Base-by-base conservation (phyloP, 2,888 invertebrate species). In the Leptopilina syphax region DNA sequence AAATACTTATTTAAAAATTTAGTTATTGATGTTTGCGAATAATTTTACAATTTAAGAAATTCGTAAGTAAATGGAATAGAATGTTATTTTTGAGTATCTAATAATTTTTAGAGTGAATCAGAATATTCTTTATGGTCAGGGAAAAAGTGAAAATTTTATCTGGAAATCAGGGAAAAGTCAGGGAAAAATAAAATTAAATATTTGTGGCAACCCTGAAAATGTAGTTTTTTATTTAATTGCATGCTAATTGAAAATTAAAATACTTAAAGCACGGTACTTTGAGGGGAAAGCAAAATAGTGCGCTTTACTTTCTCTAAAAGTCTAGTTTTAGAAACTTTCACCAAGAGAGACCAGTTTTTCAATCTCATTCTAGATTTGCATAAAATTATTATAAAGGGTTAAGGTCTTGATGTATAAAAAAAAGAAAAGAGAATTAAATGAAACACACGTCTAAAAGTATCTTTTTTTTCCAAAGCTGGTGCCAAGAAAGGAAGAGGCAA, bases 401-500 rank as follows among this genome's bases (percentile, higher is more conserved):
- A 34, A 73, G 34, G 57, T 54, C 34, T 70, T 24, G 12, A 50
- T 12, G 6, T 50, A 18, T 12, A 6, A 57, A 27, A 13, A 9
- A 60, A 18, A 18, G 0, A 60, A 60, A n/a, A 18, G 4, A n/a
- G n/a, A 60, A 60, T 27, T 27, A 34, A 34, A 34, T 2, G 4
- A 60, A 18, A 57, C 1, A 57, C n/a, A 18, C n/a, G 18, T 18
- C 4, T 41, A 13, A n/a, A 10, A 57, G 6, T 50, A 12, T 68
- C 57, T 73, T 50, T 50, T 9, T 10, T 60, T 70, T 34, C 3
- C 8, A 18, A 57, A 73, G 34, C 73, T 13, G 57, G 57, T 73
- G 27, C 73, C 6, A 73, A 73, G 34, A 73, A 73, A n/a, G 73
- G 73, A 27, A 27, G 73, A 54, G 73, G 73, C 4, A 73, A 73